A percentile compares a stretch with the other conserved stretches of the same genome.
Evolutionary conservation across 2,113 vertebrate species (phyloP).

Genomic region (Pelodiscus sinensis): DNA sequence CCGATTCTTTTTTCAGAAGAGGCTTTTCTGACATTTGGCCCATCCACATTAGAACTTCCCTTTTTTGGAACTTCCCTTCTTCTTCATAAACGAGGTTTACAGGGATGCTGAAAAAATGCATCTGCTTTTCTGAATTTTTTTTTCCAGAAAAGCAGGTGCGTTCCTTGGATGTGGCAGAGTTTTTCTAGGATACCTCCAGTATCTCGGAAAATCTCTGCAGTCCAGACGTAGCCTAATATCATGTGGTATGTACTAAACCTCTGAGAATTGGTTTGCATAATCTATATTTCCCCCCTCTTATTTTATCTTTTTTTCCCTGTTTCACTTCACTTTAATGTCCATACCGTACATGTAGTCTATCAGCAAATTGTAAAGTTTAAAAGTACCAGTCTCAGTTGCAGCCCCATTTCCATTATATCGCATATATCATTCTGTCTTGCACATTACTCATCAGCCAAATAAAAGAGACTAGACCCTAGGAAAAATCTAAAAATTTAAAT

Average conservation of each 20-base stretch:
- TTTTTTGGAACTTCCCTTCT: too few relatives aligned
- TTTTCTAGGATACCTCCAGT: too few relatives aligned
- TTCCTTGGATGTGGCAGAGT: too few relatives aligned
- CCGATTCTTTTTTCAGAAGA: too few relatives aligned
- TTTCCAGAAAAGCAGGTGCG: too few relatives aligned
- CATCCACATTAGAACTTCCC: too few relatives aligned
- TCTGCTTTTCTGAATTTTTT: too few relatives aligned
- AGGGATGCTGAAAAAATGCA: too few relatives aligned
- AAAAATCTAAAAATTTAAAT: background rate
- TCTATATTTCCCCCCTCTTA: background rate
- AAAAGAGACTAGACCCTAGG: background rate
- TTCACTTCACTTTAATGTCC: background rate
- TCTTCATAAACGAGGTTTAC: too few relatives aligned
- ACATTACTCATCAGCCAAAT: background rate
- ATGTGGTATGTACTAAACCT: background rate
- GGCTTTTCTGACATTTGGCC: too few relatives aligned
- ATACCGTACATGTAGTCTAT: background rate
- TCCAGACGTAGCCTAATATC: background rate
- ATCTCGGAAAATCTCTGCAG: too few relatives aligned
- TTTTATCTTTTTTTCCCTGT: background rate
- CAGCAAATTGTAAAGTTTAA: constrained; percentile 11
- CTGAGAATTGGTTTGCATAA: background rate
- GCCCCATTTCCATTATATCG: background rate
- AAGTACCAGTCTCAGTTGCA: background rate
- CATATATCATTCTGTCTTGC: background rate